These are phyloP conservation scores for Zaprionus davidi DNA, from an alignment of 1,140 invertebrate genomes.

Conservation along the genomic window DNA sequence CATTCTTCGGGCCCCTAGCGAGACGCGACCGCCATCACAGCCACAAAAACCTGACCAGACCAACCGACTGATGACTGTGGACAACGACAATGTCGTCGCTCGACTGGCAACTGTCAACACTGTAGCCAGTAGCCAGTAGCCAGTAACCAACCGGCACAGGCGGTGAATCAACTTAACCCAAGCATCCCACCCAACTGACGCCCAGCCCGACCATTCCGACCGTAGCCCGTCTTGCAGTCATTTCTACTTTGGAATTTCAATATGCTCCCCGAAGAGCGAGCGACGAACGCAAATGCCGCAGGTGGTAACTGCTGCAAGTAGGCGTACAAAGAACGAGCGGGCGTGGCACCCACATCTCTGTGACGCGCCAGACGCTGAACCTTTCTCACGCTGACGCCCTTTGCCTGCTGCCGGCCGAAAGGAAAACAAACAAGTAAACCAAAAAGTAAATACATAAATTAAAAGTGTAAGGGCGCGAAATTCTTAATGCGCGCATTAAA, in stretches of 20 bases:
- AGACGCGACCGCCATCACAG: conserved; percentile 49
- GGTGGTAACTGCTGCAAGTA: conserved; percentile 43
- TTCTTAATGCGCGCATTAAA: conserved; percentile 67
- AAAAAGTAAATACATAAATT: conserved; percentile 78
- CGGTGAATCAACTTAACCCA: background rate
- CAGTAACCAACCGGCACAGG: background rate
- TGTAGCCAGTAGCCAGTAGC: conserved; percentile 44
- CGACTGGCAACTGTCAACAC: conserved; percentile 63
- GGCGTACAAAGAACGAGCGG: conserved; percentile 25
- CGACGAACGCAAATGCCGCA: conserved; percentile 61
- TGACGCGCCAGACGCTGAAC: too few relatives aligned
- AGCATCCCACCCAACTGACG: background rate
- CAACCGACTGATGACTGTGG: conserved; percentile 48
- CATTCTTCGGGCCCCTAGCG: conserved; percentile 20
- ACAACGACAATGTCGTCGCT: conserved; percentile 49
- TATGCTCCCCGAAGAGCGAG: conserved; percentile 48
- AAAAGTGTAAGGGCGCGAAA: conserved; percentile 72
- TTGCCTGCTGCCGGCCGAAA: conserved; percentile 32
- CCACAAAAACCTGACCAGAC: conserved; percentile 56
- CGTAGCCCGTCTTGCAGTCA: conserved; percentile 55
- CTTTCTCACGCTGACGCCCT: background rate
- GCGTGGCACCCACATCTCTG: too few relatives aligned
- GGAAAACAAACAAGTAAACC: conserved; percentile 71
- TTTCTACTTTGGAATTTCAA: conserved; percentile 78
- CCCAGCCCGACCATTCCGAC: background rate